phyloP scores from a whole-genome alignment of 2,797 vertebrate species.

The Siniperca undulata region DNA sequence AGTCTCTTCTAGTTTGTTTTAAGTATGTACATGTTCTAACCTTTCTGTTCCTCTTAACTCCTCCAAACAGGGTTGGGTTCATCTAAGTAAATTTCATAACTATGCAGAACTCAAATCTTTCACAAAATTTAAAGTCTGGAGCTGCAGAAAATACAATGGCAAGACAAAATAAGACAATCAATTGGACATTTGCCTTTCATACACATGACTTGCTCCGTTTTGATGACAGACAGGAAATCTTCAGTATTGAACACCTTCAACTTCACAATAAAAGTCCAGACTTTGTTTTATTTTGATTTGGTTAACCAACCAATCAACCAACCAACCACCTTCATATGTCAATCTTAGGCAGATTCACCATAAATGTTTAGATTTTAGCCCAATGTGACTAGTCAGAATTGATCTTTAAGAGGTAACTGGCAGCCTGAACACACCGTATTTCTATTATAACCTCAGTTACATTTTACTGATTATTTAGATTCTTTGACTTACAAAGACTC shows the following conservation, averaged over 20 bases:
- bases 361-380: neutral
- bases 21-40: neutral
- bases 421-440: neutral
- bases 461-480: slow-evolving; percentile 36
- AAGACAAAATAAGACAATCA: neutral
- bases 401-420: neutral
- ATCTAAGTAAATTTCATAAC: neutral
- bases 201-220: neutral
- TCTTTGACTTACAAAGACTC: slow-evolving; percentile 38
- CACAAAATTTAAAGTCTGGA: neutral
- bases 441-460: slow-evolving; percentile 7
- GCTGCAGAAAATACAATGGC: neutral
- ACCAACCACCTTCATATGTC: neutral
- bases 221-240: neutral
- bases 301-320: no score
- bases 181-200: neutral
- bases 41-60: neutral
- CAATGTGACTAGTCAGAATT: neutral
- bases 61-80: neutral
- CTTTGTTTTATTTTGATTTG: neutral
- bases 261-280: no score
- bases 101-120: neutral
- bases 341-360: neutral
- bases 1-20: neutral
- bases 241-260: neutral